These are phyloP conservation scores for Indicator indicator DNA, from an alignment of 2,113 vertebrate genomes.

Conservation along the genomic window DNA sequence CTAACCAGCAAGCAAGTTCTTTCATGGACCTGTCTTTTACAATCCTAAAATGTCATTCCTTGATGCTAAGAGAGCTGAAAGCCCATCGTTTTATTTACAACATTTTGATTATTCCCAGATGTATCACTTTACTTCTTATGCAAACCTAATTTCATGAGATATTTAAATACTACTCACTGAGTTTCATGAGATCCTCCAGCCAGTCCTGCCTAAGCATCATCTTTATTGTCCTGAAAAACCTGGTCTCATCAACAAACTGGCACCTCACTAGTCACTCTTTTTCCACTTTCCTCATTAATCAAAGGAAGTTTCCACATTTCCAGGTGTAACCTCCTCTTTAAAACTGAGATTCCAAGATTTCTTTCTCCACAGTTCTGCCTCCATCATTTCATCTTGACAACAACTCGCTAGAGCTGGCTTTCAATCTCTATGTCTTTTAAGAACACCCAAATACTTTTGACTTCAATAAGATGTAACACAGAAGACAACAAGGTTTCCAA, in stretches of 20 bases:
- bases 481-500: background rate
- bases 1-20: background rate
- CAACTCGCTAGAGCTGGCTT: background rate
- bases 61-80: background rate
- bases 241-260: background rate
- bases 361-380: background rate
- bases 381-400: slow-evolving; percentile 2
- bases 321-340: background rate
- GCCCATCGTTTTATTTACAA: background rate
- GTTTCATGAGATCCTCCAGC: background rate
- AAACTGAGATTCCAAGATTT: background rate
- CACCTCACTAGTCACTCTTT: background rate
- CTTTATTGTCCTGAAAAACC: background rate
- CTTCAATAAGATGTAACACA: background rate
- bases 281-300: background rate
- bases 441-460: background rate
- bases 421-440: background rate
- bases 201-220: background rate
- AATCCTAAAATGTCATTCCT: background rate
- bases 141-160: background rate
- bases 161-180: background rate
- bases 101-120: background rate
- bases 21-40: background rate
- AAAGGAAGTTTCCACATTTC: background rate
- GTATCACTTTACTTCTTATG: background rate